Conservation (phyloP, 2,888 invertebrate genomes). For the Coremacera marginata region DNA sequence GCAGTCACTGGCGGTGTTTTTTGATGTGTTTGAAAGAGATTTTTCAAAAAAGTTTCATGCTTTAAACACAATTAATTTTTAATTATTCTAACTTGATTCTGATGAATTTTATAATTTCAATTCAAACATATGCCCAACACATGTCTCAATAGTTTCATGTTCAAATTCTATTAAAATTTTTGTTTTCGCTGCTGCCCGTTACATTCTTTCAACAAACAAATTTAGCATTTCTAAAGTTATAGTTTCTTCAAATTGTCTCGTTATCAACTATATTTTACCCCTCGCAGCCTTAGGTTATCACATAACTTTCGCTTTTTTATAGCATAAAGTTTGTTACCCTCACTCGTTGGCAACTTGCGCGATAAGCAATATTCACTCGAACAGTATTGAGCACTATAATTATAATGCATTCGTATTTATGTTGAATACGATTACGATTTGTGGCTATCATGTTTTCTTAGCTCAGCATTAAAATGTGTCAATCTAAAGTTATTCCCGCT, state of each 20-base stretch:
- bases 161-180: not conserved
- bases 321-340: slow-evolving; percentile 17
- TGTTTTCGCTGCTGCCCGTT: not conserved
- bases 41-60: too few species aligned
- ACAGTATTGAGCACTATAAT: not conserved
- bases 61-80: too few species aligned
- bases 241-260: not conserved
- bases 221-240: not conserved
- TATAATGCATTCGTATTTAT: not conserved
- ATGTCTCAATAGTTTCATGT: not conserved
- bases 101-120: too few species aligned
- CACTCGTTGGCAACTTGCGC: not conserved
- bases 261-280: slow-evolving; percentile 4
- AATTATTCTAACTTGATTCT: too few species aligned
- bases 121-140: not conserved
- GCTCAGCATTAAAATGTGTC: slow-evolving; percentile 26
- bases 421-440: not conserved
- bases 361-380: slow-evolving; percentile 20
- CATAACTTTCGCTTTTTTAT: slow-evolving; percentile 3
- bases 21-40: too few species aligned
- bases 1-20: not conserved
- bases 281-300: not conserved
- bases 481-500: not conserved
- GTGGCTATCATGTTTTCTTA: slow-evolving; percentile 1
- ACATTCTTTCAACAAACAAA: not conserved